Base-by-base conservation (phyloP, 2,113 vertebrate species). In the Sinocyclocheilus anophthalmus region DNA sequence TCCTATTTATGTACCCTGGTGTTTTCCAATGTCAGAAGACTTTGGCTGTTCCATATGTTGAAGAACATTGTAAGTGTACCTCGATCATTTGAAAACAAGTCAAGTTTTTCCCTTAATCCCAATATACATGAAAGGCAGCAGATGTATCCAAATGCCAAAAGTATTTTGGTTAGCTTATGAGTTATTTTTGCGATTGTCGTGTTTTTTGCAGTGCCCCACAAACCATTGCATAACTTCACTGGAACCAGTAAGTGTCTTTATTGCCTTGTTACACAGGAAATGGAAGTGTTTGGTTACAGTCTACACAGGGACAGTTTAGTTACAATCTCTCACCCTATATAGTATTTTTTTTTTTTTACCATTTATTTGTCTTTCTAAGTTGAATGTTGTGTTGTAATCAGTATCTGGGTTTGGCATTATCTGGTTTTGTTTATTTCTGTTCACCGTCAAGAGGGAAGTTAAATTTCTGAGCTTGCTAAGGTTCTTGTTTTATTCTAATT, bases 1-100 rank as follows among this genome's bases (percentile, higher is more conserved):
- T 63, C 57, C 33, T 80, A 80, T 78, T 78, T 78, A 59, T 59
- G 18, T 59, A 37, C 53, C 76, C 53, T 57, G 53, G 30, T 77
- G 50, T 33, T 77, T 77, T 20, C 5, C 18, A 18, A 42, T 42
- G 39, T 42, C 39, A 9, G 39, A 16, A 16, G 53, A 78, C 16
- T 78, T 78, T 37, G 30, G 10, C 53, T 59, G 33, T 78, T 57
- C 18, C 30, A 3, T 37, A 59, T 33, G 45, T 48, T 48, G 11
- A 48, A 48, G 45, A 48, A 48, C 45, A 2, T 20, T 53, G 5
- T 24, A 78, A 37, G 2, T 37, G 50, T 78, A 26, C 76, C 76
- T 59, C 76, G 7, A 59, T 37, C 10, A 3, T 22, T 7, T 22
- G 3, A n/a, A 57, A 39, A 57, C 16, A 59, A 55, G 14, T 30